A percentile compares a stretch with the other conserved stretches of the same genome.
phyloP scores from a whole-genome alignment of 2,113 vertebrate genomes.

The Sinocyclocheilus anshuiensis region DNA sequence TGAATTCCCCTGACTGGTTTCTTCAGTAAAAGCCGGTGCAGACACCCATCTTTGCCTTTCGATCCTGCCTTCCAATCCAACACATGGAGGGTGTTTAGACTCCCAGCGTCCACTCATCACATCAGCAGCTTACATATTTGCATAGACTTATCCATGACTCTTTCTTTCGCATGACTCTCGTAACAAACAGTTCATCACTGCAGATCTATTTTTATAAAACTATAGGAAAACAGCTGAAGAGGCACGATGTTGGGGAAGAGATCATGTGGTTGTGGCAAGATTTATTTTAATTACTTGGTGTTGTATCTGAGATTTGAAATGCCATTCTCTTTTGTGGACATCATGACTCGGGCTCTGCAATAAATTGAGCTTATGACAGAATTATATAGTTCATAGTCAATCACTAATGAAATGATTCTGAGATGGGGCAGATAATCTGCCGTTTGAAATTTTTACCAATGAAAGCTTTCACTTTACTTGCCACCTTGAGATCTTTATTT shows the following conservation, averaged over 20 bases:
- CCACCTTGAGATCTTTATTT: slow-evolving; percentile 27
- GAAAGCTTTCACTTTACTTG: slow-evolving; percentile 53
- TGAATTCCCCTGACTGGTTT: slow-evolving; percentile 56
- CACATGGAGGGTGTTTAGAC: slow-evolving; percentile 24
- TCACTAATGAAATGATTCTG: slow-evolving; percentile 40
- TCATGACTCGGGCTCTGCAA: slow-evolving; percentile 44
- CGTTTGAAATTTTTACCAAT: slow-evolving; percentile 51
- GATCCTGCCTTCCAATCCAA: slow-evolving; percentile 49
- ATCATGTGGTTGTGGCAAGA: neutral
- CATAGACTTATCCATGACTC: slow-evolving; percentile 50
- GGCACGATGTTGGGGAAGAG: neutral
- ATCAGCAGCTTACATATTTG: slow-evolving; percentile 48
- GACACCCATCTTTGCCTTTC: slow-evolving; percentile 56
- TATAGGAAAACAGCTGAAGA: slow-evolving; percentile 28
- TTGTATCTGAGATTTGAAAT: slow-evolving; percentile 30
- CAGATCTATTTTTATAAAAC: slow-evolving; percentile 61
- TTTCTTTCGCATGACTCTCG: slow-evolving; percentile 55
- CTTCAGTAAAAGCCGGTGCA: slow-evolving; percentile 50
- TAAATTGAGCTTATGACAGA: slow-evolving; percentile 44
- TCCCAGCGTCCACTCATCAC: slow-evolving; percentile 38
- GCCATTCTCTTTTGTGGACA: slow-evolving; percentile 20
- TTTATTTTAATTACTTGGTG: slow-evolving; percentile 18
- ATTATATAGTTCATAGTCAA: slow-evolving; percentile 50
- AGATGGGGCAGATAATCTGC: slow-evolving; percentile 45
- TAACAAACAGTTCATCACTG: slow-evolving; percentile 45